A percentile compares a stretch with the other conserved stretches of the same genome.
Evolutionary conservation across 2,113 vertebrate species (phyloP).

Genomic region (Anolis sagrei): DNA sequence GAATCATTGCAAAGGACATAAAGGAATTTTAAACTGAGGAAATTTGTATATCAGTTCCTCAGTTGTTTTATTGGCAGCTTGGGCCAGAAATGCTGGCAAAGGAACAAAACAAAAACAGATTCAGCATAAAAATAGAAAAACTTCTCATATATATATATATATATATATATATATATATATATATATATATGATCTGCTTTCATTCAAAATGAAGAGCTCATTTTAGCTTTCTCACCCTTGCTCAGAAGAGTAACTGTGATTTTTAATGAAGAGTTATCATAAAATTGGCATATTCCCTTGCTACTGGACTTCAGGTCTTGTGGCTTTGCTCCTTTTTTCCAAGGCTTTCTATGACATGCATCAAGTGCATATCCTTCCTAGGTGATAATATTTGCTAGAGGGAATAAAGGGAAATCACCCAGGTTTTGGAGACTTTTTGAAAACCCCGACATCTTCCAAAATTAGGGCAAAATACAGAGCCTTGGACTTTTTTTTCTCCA

Average conservation of each 20-base stretch:
- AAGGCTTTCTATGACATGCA: slow-evolving; percentile 17
- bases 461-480: neutral
- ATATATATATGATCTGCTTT: neutral
- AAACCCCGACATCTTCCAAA: slow-evolving; percentile 1
- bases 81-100: neutral
- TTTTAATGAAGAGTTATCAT: slow-evolving; percentile 15
- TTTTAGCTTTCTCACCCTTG: slow-evolving; percentile 1
- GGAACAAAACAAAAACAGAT: neutral
- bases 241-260: neutral
- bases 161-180: no score
- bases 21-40: neutral
- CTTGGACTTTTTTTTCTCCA: neutral
- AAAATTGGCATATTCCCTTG: slow-evolving; percentile 3
- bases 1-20: neutral
- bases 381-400: slow-evolving; percentile 27
- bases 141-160: no score
- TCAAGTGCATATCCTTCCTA: slow-evolving; percentile 25
- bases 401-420: slow-evolving; percentile 27
- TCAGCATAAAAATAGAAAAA: neutral
- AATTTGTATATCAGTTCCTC: neutral
- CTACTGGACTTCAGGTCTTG: neutral
- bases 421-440: neutral
- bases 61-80: neutral
- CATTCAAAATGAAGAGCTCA: slow-evolving; percentile 7
- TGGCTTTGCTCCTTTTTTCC: slow-evolving; percentile 1